These are phyloP conservation scores for Hyposoter didymator DNA, from an alignment of 2,888 invertebrate species.

Conservation along the genomic window DNA sequence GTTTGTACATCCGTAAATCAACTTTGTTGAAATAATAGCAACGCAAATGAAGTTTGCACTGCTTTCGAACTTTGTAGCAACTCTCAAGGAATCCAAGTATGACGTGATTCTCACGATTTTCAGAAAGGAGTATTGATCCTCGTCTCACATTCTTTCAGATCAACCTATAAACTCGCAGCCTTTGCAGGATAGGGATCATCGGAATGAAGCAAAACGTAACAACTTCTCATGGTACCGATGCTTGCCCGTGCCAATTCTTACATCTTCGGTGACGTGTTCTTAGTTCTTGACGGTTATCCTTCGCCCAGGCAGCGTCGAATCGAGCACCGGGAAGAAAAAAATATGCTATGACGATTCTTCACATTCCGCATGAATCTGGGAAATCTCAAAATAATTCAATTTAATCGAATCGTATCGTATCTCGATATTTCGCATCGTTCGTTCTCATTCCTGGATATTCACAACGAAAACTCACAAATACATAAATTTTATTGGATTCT, in stretches of 20 bases:
- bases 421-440: conserved; percentile 42
- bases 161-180: background rate
- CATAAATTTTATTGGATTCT: conserved; percentile 30
- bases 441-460: background rate
- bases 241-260: background rate
- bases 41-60: conserved; percentile 36
- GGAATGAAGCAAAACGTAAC: background rate
- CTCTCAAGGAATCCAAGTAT: background rate
- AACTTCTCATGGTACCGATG: background rate
- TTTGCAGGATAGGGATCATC: background rate
- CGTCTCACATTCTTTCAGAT: background rate
- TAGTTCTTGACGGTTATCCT: background rate
- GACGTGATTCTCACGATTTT: background rate
- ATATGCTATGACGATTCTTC: background rate
- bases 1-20: conserved; percentile 58
- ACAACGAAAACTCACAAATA: conserved; percentile 18
- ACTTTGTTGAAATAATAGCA: conserved; percentile 60
- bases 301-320: background rate
- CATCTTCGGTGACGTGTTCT: background rate
- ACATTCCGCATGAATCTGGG: background rate
- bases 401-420: too few relatives aligned
- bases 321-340: background rate
- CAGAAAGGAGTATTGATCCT: background rate
- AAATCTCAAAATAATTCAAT: background rate
- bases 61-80: background rate